Evolutionary conservation across 1,140 invertebrate species (phyloP).

Genomic region (Hypothenemus hampei): DNA sequence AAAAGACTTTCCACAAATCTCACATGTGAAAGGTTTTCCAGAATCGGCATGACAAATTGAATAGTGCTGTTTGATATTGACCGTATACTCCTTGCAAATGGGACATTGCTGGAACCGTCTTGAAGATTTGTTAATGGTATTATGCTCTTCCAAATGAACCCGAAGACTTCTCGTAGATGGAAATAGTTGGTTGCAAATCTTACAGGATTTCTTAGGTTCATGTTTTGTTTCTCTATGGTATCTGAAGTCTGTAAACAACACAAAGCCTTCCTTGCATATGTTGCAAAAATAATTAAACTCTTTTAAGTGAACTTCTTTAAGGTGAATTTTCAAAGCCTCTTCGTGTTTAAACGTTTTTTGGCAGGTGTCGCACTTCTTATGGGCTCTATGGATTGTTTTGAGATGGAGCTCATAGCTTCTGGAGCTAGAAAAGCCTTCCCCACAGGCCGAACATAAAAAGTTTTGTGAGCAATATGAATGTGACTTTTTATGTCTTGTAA

Average conservation of each 20-base stretch:
- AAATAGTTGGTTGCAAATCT: background rate
- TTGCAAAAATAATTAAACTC: background rate
- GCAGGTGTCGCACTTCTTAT: background rate
- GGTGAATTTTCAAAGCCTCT: background rate
- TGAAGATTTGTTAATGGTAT: too few species aligned
- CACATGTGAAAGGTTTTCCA: slow-evolving; percentile 7
- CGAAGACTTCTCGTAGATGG: background rate
- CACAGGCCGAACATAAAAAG: background rate
- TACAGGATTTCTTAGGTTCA: background rate
- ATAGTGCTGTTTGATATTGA: background rate
- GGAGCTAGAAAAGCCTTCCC: background rate
- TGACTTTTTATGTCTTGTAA: too few species aligned
- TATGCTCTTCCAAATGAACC: background rate
- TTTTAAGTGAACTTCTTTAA: background rate
- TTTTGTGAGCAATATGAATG: too few species aligned
- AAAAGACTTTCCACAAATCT: slow-evolving; percentile 12
- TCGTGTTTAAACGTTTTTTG: background rate
- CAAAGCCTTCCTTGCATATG: slow-evolving; percentile 10
- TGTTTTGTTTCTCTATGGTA: background rate
- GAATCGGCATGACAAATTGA: background rate
- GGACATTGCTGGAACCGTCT: background rate
- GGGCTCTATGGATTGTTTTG: background rate
- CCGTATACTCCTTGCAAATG: background rate
- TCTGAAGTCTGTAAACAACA: background rate
- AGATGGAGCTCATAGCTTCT: background rate